A percentile compares a stretch with the other conserved stretches of the same genome.
Conservation (phyloP, 2,888 invertebrate genomes). For the Artemia sp. region DNA sequence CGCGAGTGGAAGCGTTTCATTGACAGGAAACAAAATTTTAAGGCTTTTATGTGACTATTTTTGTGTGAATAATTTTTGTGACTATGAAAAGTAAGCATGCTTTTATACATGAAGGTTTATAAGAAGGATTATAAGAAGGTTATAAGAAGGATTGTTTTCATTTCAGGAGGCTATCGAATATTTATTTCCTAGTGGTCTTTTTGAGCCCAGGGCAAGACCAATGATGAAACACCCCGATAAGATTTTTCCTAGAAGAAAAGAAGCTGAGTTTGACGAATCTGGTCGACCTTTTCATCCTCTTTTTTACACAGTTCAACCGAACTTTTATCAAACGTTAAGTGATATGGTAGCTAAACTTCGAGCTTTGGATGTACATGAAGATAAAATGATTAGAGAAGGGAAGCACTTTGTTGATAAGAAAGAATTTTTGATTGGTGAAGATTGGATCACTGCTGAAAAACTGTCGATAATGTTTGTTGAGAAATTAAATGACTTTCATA, state of each 20-base stretch:
- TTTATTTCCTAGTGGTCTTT: slow-evolving; percentile 87
- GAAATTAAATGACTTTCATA: slow-evolving; percentile 34
- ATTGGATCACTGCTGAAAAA: slow-evolving; percentile 48
- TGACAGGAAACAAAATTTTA: too few relatives aligned
- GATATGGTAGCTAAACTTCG: slow-evolving; percentile 51
- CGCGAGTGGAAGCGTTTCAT: too few relatives aligned
- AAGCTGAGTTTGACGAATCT: slow-evolving; percentile 71
- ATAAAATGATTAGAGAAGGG: slow-evolving; percentile 47
- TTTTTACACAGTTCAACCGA: slow-evolving; percentile 77
- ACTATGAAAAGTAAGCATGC: too few relatives aligned
- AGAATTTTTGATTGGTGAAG: slow-evolving; percentile 36
- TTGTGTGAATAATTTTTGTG: too few relatives aligned
- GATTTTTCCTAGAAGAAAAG: slow-evolving; percentile 63
- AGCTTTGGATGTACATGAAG: slow-evolving; percentile 49
- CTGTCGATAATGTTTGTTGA: slow-evolving; percentile 50
- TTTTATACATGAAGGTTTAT: too few relatives aligned
- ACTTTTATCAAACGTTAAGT: slow-evolving; percentile 61
- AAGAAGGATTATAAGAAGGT: slow-evolving; percentile 18
- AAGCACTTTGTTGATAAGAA: slow-evolving; percentile 43
- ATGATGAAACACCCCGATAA: slow-evolving; percentile 74
- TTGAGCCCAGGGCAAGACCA: slow-evolving; percentile 65
- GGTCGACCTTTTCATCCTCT: slow-evolving; percentile 79
- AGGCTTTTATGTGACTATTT: too few relatives aligned
- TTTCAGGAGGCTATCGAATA: slow-evolving; percentile 69
- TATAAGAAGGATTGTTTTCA: slow-evolving; percentile 24